Evolutionary conservation across 53 echinoderm and acorn worm species (phyloP).

Genomic region (Paelopatides confundens): DNA sequence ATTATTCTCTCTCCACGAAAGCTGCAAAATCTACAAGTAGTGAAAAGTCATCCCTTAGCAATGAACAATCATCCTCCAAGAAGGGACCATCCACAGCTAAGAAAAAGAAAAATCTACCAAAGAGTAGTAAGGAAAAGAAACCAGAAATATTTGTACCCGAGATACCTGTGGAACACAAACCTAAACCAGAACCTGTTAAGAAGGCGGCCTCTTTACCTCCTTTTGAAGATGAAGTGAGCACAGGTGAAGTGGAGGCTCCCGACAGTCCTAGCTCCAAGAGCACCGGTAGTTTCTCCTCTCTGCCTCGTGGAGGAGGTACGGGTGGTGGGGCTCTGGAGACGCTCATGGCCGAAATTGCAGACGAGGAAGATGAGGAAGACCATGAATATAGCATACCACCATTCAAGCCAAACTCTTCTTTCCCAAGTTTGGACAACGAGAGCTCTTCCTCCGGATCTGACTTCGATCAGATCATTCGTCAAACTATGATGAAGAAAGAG

Average conservation of each 20-base stretch:
- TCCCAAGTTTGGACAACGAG: constrained; percentile 28
- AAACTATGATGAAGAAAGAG: constrained; percentile 57
- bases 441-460: constrained; percentile 21
- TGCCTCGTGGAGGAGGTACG: constrained; percentile 72
- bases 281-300: constrained; percentile 84
- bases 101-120: constrained; percentile 54
- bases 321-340: constrained; percentile 84
- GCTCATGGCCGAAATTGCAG: constrained; percentile 88
- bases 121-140: constrained; percentile 56
- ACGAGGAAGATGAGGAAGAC: constrained; percentile 88
- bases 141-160: constrained; percentile 81
- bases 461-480: constrained; percentile 21
- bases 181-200: constrained; percentile 57
- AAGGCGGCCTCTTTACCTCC: constrained; percentile 71
- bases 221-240: constrained; percentile 94
- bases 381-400: constrained; percentile 86
- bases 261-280: constrained; percentile 91
- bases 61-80: constrained; percentile 26
- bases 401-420: constrained; percentile 51
- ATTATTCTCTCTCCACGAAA: constrained; percentile 43
- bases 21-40: constrained; percentile 46
- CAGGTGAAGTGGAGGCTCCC: constrained; percentile 79
- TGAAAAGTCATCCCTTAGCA: neutral
- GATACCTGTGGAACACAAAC: constrained; percentile 71
- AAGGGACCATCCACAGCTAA: constrained; percentile 40